Evolutionary conservation across 2,888 invertebrate species (phyloP), one percentile per base, ranked within the genome.

Genomic region (Sicus ferrugineus): DNA sequence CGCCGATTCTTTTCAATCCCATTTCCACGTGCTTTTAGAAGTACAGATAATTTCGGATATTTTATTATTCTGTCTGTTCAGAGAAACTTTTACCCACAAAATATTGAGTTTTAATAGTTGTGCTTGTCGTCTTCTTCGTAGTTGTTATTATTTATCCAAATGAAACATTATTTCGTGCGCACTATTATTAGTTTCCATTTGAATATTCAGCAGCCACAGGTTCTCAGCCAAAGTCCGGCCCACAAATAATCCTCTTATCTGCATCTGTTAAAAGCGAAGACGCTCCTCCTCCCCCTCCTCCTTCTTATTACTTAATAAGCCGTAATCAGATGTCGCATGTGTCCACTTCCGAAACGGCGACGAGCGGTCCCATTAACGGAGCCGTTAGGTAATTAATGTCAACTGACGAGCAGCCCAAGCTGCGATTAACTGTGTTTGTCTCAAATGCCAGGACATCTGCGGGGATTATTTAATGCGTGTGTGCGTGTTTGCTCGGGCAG

Each of bases 351-450:
- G 7, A 48, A 52, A 65, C 31, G 34, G 38, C 38, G 65, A 21
- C 31, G 78, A 80, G 77, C 80, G 78, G 74, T 68, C 73, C 76
- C 77, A 79, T 80, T 80, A 79, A 80, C 80, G 79, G 73, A 76
- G 75, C 76, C 76, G 79, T 79, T 77, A 76, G 74, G 70, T 79
- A 80, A 79, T 79, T 80, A 79, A 73, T 77, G 80, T 79, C 79
- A 79, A 74, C 72, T 72, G 73, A 23, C 34, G 28, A 34, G 61
- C 5, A 54, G n/a, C 48, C 63, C 30, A 46, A 31, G 46, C 48
- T 46, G 34, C 66, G 68, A 56, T 54, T 54, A 54, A 54, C 28
- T 38, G 52, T 68, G 62, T 62, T 54, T 67, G 67, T 19, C 58
- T 52, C 31, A 14, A 48, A 70, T 28, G 48, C 30, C 23, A 46